Evolutionary conservation across 2,797 vertebrate species (phyloP).

Genomic region (Malacoctenus gilli): DNA sequence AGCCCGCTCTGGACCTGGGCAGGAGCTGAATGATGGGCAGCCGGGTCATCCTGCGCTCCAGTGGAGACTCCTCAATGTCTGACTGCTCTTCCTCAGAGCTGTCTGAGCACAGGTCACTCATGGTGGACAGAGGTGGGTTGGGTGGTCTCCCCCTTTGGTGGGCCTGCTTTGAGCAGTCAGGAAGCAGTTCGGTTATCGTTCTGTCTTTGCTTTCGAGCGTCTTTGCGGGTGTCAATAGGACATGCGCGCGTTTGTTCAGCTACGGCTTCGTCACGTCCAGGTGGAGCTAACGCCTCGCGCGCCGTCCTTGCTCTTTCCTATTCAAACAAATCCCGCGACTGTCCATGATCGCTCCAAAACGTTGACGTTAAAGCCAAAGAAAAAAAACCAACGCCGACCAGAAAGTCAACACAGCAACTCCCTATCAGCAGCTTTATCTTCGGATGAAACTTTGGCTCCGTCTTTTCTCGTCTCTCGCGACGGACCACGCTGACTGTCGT

Average conservation of each 20-base stretch:
- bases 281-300: conserved; percentile 8
- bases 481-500: conserved; percentile 25
- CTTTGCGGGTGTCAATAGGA: not conserved
- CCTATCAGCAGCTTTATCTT: conserved; percentile 28
- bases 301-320: conserved; percentile 7
- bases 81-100: conserved; percentile 72
- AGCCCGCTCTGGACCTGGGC: conserved; percentile 60
- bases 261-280: conserved; percentile 24
- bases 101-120: conserved; percentile 60
- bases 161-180: not conserved
- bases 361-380: not conserved
- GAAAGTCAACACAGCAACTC: conserved; percentile 16
- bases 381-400: conserved; percentile 6
- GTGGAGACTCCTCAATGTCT: conserved; percentile 44
- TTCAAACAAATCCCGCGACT: conserved; percentile 6
- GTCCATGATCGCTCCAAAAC: conserved; percentile 10
- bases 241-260: not conserved
- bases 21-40: conserved; percentile 71
- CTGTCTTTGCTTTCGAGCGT: conserved; percentile 1
- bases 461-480: conserved; percentile 14
- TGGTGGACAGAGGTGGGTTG: conserved; percentile 12
- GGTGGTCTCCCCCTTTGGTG: not conserved
- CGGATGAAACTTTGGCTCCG: conserved; percentile 25
- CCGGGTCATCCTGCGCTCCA: conserved; percentile 31
- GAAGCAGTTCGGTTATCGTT: not conserved